These are phyloP conservation scores for Notodonta ziczac DNA, from an alignment of 2,888 invertebrate genomes.

Conservation along the genomic window DNA sequence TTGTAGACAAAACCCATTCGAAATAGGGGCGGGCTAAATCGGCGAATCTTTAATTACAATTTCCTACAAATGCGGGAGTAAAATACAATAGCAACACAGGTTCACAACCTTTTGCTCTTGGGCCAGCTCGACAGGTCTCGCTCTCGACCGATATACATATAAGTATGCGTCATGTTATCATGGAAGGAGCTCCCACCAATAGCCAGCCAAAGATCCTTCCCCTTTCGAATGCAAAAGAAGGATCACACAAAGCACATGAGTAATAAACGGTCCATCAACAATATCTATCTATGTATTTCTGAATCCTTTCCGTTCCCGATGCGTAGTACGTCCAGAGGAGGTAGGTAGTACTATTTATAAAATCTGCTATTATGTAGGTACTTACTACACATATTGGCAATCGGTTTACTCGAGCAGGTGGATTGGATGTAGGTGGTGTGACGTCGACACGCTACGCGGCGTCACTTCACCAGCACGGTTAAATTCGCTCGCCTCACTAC, in stretches of 20 bases:
- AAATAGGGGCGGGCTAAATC: too few relatives aligned
- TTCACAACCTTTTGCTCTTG: constrained; percentile 72
- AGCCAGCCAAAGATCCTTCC: constrained; percentile 29
- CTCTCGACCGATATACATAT: constrained; percentile 51
- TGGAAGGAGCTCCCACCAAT: constrained; percentile 40
- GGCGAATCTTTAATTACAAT: background rate
- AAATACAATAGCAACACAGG: constrained; percentile 53
- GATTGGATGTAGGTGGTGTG: constrained; percentile 51
- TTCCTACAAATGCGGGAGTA: constrained; percentile 34
- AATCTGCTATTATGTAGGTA: constrained; percentile 18
- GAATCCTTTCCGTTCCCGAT: constrained; percentile 35
- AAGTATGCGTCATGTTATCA: constrained; percentile 57
- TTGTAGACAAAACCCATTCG: too few relatives aligned
- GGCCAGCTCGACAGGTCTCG: constrained; percentile 64
- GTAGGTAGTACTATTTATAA: constrained; percentile 48
- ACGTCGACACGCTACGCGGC: constrained; percentile 39
- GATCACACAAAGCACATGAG: constrained; percentile 6
- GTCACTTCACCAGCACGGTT: constrained; percentile 43
- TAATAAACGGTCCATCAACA: constrained; percentile 7
- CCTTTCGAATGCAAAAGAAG: constrained; percentile 9
- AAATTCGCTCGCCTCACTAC: constrained; percentile 35
- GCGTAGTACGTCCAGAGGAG: constrained; percentile 43
- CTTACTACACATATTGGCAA: constrained; percentile 43
- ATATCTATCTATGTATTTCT: constrained; percentile 13
- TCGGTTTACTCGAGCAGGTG: constrained; percentile 47